Conservation (phyloP, 1,140 invertebrate species). For the Melipona quadrifasciata region DNA sequence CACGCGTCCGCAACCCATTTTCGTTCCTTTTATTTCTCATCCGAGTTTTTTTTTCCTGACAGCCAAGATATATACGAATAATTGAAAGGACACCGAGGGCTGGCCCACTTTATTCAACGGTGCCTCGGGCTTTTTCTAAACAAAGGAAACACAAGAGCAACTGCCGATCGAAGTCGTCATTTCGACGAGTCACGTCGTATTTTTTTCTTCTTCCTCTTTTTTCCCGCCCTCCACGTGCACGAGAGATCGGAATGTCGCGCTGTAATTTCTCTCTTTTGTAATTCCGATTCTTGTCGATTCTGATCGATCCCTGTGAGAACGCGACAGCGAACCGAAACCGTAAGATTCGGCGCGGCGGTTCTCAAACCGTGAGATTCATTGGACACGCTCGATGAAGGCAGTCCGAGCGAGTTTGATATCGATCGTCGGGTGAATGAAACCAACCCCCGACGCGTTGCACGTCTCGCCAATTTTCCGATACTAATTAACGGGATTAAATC, state of each 20-base stretch:
- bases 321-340: not conserved
- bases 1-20: constrained; percentile 11
- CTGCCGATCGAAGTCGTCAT: not conserved
- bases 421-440: not conserved
- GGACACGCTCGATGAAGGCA: not conserved
- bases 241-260: not conserved
- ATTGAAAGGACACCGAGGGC: constrained; percentile 33
- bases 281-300: not conserved
- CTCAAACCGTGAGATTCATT: not conserved
- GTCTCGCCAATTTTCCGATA: not conserved
- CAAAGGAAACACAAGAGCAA: not conserved
- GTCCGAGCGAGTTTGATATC: not conserved
- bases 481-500: not conserved
- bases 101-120: constrained; percentile 36
- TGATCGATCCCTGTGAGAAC: not conserved
- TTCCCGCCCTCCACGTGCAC: not conserved
- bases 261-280: no score
- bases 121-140: constrained; percentile 25
- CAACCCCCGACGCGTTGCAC: no score
- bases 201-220: not conserved
- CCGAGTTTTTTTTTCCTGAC: not conserved
- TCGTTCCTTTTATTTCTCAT: not conserved
- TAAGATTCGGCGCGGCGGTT: not conserved
- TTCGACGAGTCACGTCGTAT: not conserved
- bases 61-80: constrained; percentile 22